These are phyloP conservation scores for Pseudochaenichthys georgianus DNA, from an alignment of 2,797 vertebrate species.

Conservation along the genomic window DNA sequence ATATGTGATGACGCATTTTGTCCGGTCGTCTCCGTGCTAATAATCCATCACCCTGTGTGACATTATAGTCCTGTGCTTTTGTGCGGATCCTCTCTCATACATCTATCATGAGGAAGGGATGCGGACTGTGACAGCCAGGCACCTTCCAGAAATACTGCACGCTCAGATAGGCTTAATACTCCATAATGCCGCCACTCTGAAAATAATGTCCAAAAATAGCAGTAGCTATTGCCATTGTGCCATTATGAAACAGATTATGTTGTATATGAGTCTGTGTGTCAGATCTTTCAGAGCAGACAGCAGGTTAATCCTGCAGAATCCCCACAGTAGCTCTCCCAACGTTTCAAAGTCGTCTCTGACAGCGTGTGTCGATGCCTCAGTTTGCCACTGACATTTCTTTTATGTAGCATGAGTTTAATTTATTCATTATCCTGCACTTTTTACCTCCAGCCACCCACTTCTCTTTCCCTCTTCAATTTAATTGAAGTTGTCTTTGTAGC, in stretches of 20 bases:
- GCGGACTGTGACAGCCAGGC: conserved; percentile 72
- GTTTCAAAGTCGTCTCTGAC: conserved; percentile 35
- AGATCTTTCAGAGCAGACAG: conserved; percentile 46
- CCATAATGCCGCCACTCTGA: conserved; percentile 46
- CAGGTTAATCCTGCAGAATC: conserved; percentile 61
- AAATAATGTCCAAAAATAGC: conserved; percentile 73
- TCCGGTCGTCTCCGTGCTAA: conserved; percentile 38
- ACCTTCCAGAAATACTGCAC: conserved; percentile 57
- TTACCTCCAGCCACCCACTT: background rate
- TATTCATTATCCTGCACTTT: background rate
- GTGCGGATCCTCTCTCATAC: conserved; percentile 44
- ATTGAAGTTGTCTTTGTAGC: background rate
- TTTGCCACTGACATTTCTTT: conserved; percentile 9
- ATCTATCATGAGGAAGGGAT: conserved; percentile 57
- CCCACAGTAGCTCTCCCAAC: conserved; percentile 15
- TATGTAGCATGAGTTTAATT: background rate
- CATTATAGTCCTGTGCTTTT: conserved; percentile 45
- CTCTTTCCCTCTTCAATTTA: background rate
- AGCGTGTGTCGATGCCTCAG: conserved; percentile 11
- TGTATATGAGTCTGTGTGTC: conserved; percentile 42
- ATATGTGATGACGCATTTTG: conserved; percentile 39
- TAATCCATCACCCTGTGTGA: conserved; percentile 45
- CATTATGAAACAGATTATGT: conserved; percentile 60
- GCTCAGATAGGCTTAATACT: conserved; percentile 61
- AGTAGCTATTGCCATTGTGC: conserved; percentile 54